A percentile compares a stretch with the other conserved stretches of the same genome.
phyloP scores from a whole-genome alignment of 2,888 invertebrate species.

The Labia minor region DNA sequence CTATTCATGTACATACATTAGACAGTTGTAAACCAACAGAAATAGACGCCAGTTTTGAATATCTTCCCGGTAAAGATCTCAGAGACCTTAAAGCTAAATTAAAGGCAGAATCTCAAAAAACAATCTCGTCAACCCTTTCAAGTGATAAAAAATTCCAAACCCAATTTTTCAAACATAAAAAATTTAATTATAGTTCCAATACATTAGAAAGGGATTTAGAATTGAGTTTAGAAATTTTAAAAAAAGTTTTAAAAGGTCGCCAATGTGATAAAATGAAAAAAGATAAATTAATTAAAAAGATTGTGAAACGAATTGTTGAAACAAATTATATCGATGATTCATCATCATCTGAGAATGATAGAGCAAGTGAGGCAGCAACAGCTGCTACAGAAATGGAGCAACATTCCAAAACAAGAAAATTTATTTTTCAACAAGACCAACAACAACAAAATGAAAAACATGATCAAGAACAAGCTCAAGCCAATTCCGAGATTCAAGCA shows the following conservation, averaged over 20 bases:
- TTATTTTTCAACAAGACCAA: too few relatives aligned
- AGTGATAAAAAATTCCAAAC: not conserved
- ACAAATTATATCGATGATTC: constrained; percentile 48
- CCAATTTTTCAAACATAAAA: not conserved
- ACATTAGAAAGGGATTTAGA: constrained; percentile 49
- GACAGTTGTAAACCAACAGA: not conserved
- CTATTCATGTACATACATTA: not conserved
- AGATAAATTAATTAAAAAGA: constrained; percentile 51
- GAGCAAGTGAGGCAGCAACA: not conserved
- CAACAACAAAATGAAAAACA: not conserved
- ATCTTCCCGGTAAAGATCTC: constrained; percentile 38
- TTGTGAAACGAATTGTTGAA: constrained; percentile 49
- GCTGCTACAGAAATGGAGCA: not conserved
- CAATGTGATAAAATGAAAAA: constrained; percentile 43
- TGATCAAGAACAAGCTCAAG: too few relatives aligned
- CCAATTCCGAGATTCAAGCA: not conserved
- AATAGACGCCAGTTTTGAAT: constrained; percentile 58
- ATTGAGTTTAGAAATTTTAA: constrained; percentile 48
- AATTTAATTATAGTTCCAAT: not conserved
- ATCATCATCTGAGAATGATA: too few relatives aligned
- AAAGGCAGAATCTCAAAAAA: not conserved
- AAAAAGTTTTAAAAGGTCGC: constrained; percentile 41
- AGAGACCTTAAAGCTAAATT: not conserved
- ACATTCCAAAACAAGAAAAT: not conserved
- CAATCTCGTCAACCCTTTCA: not conserved